Base-by-base conservation (phyloP, 2,113 vertebrate genomes). In the Vombatus ursinus region DNA sequence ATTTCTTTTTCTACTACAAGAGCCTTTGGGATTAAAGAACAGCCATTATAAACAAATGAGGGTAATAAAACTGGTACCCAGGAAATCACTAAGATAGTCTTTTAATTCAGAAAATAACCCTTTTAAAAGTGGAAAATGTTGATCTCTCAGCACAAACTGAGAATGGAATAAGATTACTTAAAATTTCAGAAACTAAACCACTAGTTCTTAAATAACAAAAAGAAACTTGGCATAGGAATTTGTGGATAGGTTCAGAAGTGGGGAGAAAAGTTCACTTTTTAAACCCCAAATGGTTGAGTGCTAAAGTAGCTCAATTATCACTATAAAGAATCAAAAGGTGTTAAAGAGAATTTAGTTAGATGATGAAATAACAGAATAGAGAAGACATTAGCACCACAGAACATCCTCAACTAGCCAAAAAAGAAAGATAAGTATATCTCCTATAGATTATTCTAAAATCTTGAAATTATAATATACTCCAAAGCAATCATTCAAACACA, bases 1-100 rank as follows among this genome's bases (percentile, higher is more conserved):
- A 95, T 93, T 95, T 95, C 44, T 54, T 94, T 94, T 92, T 84
- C 84, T 91, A 94, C 48, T n/a, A 89, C 28, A 12, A 93, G 95
- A 90, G n/a, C 50, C 52, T 94, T 92, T 50, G 2, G 44, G 50
- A 96, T 95, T 89, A 61, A 89, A 96, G 91, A 93, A 89, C 8
- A 50, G 37, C 5, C 90, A 94, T 95, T 50, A 37, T 44, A 31
- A 84, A 90, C 49, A 23, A 84, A 44, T 84, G 37, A 84, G 19
- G n/a, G 44, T 4, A 77, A 3, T 0, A 3, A 31, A n/a, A 84
- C 16, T 44, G n/a, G 68, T 44, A 44, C 68, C 68, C 54, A 94
- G 31, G 89, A 91, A 57, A 61, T 28, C 24, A 84, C 19, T 22
- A 92, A 90, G 24, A 25, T 90, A 16, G 49, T 47, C 68, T 89